A percentile compares a stretch with the other conserved stretches of the same genome.
These are phyloP conservation scores for Ommatoiulus sabulosus DNA, from an alignment of 2,888 invertebrate genomes.

Conservation along the genomic window DNA sequence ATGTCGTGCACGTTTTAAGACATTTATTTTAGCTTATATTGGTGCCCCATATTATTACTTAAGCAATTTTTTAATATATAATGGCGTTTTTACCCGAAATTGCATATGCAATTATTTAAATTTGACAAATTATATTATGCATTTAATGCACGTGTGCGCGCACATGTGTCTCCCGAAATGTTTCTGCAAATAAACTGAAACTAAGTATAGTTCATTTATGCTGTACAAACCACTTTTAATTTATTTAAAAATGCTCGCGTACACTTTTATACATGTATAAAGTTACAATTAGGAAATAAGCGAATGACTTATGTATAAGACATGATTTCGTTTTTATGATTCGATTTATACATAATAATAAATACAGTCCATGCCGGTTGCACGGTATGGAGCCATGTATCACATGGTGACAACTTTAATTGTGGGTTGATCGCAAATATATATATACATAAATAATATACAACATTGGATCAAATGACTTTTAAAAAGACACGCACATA, in stretches of 20 bases:
- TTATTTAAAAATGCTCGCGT: constrained; percentile 7
- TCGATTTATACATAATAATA: constrained; percentile 18
- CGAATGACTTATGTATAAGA: constrained; percentile 28
- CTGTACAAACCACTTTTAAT: constrained; percentile 21
- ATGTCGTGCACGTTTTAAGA: too few species aligned
- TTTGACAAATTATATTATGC: too few species aligned
- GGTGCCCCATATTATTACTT: too few species aligned
- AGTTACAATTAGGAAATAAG: constrained; percentile 20
- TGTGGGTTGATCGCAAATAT: neutral
- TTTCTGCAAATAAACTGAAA: neutral
- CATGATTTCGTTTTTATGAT: constrained; percentile 7
- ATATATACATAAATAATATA: constrained; percentile 17
- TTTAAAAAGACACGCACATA: neutral
- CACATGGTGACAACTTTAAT: neutral
- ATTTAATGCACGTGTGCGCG: too few species aligned
- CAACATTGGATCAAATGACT: constrained; percentile 21
- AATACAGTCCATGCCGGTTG: constrained; percentile 2
- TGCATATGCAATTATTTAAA: too few species aligned
- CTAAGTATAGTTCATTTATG: neutral
- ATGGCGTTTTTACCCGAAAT: too few species aligned
- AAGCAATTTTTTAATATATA: too few species aligned
- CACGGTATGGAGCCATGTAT: neutral
- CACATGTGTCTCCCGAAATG: too few species aligned
- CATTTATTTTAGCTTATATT: too few species aligned
- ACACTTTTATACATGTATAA: constrained; percentile 34